Conservation (phyloP, 2,797 vertebrate species). For the Cossypha polioptera region DNA sequence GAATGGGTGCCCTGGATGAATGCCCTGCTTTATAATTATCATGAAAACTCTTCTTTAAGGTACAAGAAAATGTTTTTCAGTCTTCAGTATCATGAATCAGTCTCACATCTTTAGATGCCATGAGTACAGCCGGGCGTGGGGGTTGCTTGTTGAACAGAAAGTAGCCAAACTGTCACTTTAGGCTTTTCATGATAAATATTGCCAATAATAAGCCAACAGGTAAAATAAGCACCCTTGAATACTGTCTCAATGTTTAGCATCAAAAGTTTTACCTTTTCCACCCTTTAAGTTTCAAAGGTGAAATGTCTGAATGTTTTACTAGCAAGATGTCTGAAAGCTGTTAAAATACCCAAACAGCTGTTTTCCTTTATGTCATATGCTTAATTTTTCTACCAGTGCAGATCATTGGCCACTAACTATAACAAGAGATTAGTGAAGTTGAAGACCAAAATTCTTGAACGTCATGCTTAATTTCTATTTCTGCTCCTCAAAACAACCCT, state of each 20-base stretch:
- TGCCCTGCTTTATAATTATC: neutral
- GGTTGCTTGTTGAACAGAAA: neutral
- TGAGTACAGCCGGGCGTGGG: neutral
- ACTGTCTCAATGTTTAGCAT: neutral
- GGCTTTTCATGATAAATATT: neutral
- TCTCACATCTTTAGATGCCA: neutral
- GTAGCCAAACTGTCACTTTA: neutral
- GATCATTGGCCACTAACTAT: neutral
- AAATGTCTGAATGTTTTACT: neutral
- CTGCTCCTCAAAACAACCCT: neutral
- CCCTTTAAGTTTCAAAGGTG: neutral
- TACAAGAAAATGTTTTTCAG: neutral
- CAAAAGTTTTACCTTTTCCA: neutral
- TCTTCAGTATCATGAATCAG: neutral
- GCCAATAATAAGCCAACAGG: neutral
- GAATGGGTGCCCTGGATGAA: neutral
- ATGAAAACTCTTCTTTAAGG: neutral
- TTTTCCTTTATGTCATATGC: neutral
- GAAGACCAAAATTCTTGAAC: neutral
- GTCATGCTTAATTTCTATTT: neutral
- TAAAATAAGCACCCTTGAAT: neutral
- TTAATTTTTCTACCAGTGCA: neutral
- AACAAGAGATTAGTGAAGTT: neutral
- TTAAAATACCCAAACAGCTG: neutral
- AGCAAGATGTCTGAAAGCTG: neutral